Percentiles rank a stretch among this genome's conserved stretches.
These are phyloP conservation scores for Pterostichus madidus DNA, from an alignment of 2,888 invertebrate species.

Conservation along the genomic window DNA sequence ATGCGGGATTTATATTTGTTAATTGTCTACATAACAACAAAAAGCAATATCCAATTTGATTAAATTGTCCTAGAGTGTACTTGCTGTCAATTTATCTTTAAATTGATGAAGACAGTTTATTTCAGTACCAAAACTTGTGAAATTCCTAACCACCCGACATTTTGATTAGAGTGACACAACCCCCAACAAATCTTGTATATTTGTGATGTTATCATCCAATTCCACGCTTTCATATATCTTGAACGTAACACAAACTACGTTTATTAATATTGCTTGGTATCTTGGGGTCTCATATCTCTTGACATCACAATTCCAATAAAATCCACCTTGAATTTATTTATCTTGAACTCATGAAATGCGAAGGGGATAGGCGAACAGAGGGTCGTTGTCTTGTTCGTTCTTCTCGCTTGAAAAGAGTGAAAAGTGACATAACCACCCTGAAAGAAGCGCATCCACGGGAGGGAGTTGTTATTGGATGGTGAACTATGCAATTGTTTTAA, in stretches of 20 bases:
- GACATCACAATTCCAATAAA: conserved; percentile 69
- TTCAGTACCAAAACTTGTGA: background rate
- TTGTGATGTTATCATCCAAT: conserved; percentile 40
- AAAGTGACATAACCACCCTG: conserved; percentile 28
- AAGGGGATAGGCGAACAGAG: background rate
- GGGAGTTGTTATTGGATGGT: background rate
- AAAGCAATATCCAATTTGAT: too few species aligned
- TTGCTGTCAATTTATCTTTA: too few species aligned
- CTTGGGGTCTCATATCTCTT: conserved; percentile 62
- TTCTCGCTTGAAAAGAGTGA: background rate
- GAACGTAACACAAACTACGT: conserved; percentile 59
- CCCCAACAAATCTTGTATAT: conserved; percentile 30
- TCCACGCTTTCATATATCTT: conserved; percentile 48
- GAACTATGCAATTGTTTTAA: conserved; percentile 24
- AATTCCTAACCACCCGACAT: background rate
- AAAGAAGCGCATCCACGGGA: background rate
- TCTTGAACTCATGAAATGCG: conserved; percentile 51
- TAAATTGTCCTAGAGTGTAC: too few species aligned
- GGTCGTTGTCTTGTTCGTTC: conserved; percentile 28
- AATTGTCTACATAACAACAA: too few species aligned
- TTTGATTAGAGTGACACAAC: background rate
- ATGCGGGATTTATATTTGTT: too few species aligned
- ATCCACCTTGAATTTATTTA: conserved; percentile 68
- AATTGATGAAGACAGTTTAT: too few species aligned
- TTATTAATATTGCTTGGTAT: conserved; percentile 62